Base-by-base conservation (phyloP, 2,888 invertebrate genomes). In the Anthrax anthrax region DNA sequence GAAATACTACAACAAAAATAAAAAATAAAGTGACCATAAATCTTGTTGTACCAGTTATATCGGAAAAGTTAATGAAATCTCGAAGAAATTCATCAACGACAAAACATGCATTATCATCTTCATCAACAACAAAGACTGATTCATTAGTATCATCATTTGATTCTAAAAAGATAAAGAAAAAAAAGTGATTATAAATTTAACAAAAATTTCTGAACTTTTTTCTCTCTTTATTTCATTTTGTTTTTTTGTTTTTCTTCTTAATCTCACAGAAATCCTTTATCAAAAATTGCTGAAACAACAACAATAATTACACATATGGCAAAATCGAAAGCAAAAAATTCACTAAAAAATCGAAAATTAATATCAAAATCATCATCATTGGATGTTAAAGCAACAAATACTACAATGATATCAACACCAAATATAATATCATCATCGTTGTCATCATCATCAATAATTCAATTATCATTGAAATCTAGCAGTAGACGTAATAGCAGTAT, bases 351-450 rank as follows among this genome's bases (percentile, higher is more conserved):
- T 43, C 17, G 19, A 39, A 16, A 14, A 39, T 44, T 46, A 10
- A n/a, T 34, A 34, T 16, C 68, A 55, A 54, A 63, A 37, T 71
- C 70, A 60, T 65, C 68, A 16, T 70, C 53, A 42, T n/a, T n/a
- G n/a, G n/a, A n/a, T n/a, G n/a, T n/a, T n/a, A n/a, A n/a, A n/a
- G 48, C 29, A 32, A 9, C 8, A 4, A 32, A 32, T 12, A 12
- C 6, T 12, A 12, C 9, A 32, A 3, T 12, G 3, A 12, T 9
- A 12, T 12, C 13, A 32, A 3, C 29, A 12, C 12, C 29, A 32
- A 8, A 8, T 27, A 27, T 8, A 8, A 5, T 9, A 27, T 27
- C 9, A 8, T 27, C 23, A 27, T 8, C 5, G 9, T 27, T 9
- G 9, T 27, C 23, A 27, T 27, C 23, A 27, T 29, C 29, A 29